These are phyloP conservation scores for Thamnophis sirtalis DNA, from an alignment of 2,113 vertebrate genomes.

Conservation along the genomic window DNA sequence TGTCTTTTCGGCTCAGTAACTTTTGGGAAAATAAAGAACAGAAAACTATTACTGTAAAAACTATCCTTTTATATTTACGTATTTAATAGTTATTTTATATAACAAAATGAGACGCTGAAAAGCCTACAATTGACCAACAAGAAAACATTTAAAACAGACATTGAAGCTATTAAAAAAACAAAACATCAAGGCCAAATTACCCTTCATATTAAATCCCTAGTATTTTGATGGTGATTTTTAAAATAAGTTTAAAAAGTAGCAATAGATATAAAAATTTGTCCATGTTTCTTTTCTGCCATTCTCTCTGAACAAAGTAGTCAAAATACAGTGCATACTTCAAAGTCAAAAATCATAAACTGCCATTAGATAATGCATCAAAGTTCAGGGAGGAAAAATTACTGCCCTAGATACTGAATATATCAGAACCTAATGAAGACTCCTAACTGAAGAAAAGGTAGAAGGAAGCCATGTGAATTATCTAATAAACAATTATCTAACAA, in stretches of 20 bases:
- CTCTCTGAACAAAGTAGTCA: not conserved
- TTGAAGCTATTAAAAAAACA: not conserved
- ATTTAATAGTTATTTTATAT: not conserved
- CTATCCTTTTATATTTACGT: not conserved
- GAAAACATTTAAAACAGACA: not conserved
- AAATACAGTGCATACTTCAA: not conserved
- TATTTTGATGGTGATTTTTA: not conserved
- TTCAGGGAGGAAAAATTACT: not conserved
- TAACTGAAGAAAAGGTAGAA: not conserved
- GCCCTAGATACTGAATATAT: not conserved
- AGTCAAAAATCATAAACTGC: not conserved
- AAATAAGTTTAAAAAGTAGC: not conserved
- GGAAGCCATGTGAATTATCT: not conserved
- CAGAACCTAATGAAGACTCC: not conserved
- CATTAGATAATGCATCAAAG: not conserved
- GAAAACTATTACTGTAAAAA: not conserved
- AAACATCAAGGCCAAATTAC: not conserved
- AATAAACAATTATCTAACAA: not conserved
- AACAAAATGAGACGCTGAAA: not conserved
- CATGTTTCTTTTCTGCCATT: not conserved
- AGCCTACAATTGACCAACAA: not conserved
- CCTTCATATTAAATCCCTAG: not conserved
- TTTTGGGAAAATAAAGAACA: slow-evolving; percentile 51
- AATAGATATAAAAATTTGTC: not conserved
- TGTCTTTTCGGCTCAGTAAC: slow-evolving; percentile 96